phyloP scores from a whole-genome alignment of 2,113 vertebrate genomes.

The Scomber japonicus region DNA sequence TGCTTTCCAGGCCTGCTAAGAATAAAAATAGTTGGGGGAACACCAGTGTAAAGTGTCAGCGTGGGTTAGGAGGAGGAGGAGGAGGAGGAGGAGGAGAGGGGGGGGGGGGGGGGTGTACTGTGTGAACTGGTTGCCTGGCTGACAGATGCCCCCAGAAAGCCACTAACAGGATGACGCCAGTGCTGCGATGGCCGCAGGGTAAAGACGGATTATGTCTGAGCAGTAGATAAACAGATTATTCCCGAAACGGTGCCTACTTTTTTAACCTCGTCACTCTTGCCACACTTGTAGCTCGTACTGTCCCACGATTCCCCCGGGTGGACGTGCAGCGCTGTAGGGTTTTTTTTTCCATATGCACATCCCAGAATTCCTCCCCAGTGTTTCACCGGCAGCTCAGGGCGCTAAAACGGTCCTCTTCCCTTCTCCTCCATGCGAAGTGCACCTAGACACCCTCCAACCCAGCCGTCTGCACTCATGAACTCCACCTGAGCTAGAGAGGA shows the following conservation, averaged over 20 bases:
- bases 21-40: background rate
- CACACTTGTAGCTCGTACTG: constrained; percentile 60
- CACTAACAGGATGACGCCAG: constrained; percentile 92
- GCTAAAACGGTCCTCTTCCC: background rate
- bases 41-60: background rate
- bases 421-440: constrained; percentile 1
- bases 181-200: constrained; percentile 83
- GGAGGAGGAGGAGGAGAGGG: too few species aligned
- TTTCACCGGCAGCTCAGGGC: constrained; percentile 15
- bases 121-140: constrained; percentile 47
- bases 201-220: constrained; percentile 95
- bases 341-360: constrained; percentile 16
- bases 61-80: constrained; percentile 1
- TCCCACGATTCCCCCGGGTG: constrained; percentile 25
- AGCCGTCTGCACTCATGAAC: constrained; percentile 13
- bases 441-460: background rate
- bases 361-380: background rate
- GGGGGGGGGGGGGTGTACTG: background rate
- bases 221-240: constrained; percentile 94
- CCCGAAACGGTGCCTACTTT: constrained; percentile 87
- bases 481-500: constrained; percentile 64
- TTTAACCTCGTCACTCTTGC: constrained; percentile 86
- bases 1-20: background rate
- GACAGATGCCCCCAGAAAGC: constrained; percentile 91
- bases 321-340: background rate